Percentiles rank a stretch among this genome's conserved stretches.
phyloP scores from a whole-genome alignment of 30 jellyfish, hydroid and myxozoan species.

The Mastigias papua region DNA sequence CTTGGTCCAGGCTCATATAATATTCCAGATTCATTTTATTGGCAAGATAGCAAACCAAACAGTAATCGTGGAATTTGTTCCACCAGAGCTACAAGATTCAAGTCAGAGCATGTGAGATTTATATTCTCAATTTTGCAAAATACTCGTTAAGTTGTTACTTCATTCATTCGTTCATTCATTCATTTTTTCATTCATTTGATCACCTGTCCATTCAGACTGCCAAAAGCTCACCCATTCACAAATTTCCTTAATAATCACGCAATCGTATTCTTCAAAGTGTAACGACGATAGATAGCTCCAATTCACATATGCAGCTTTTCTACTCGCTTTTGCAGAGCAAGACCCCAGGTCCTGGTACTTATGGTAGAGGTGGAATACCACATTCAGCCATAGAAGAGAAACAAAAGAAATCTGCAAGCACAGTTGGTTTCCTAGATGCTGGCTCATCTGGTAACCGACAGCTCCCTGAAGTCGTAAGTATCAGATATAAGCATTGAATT shows the following conservation, averaged over 20 bases:
- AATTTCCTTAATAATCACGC: not conserved
- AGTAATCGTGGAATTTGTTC: constrained; percentile 95
- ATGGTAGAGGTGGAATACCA: constrained; percentile 98
- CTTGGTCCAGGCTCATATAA: constrained; percentile 99
- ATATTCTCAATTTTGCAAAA: not conserved
- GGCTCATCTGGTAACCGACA: constrained; percentile 98
- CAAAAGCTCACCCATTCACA: not conserved
- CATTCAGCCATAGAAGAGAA: constrained; percentile 94
- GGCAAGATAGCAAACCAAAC: constrained; percentile 74
- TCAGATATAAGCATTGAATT: too few relatives aligned
- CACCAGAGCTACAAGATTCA: constrained; percentile 91
- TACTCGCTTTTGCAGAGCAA: constrained; percentile 60
- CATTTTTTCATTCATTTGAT: not conserved
- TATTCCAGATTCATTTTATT: constrained; percentile 89
- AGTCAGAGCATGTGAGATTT: constrained; percentile 52
- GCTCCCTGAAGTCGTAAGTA: constrained; percentile 95
- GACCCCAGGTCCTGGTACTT: constrained; percentile 99
- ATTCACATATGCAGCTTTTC: not conserved
- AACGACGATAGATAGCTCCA: not conserved
- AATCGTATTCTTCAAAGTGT: not conserved
- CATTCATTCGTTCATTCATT: not conserved
- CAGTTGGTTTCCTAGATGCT: constrained; percentile 97
- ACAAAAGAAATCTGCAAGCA: constrained; percentile 84
- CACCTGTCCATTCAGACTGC: not conserved
- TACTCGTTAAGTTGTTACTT: not conserved